Conservation (phyloP, 2,888 invertebrate genomes). For the Taphrorychus bicolor region DNA sequence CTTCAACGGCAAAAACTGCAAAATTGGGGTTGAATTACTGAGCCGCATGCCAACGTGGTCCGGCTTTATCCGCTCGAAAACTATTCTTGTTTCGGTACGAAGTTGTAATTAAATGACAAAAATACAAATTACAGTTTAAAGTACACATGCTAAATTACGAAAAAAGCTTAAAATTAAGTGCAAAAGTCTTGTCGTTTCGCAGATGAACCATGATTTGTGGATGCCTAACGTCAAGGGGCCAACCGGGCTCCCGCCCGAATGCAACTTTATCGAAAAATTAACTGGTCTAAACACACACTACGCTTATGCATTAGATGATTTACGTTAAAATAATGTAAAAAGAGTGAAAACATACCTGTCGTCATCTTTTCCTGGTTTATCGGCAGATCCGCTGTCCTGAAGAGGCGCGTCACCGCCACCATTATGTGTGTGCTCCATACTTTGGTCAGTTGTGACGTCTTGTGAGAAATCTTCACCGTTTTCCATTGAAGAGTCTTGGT, state of each 20-base stretch:
- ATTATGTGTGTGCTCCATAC: slow-evolving; percentile 61
- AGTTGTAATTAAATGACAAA: slow-evolving; percentile 18
- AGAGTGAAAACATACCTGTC: slow-evolving; percentile 68
- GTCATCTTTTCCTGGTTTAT: slow-evolving; percentile 80
- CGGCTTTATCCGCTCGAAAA: background rate
- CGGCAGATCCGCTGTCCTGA: slow-evolving; percentile 74
- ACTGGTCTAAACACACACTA: background rate
- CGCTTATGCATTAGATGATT: background rate
- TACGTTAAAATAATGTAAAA: background rate
- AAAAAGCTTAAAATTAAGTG: slow-evolving; percentile 38
- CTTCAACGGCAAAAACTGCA: slow-evolving; percentile 30
- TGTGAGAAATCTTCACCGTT: slow-evolving; percentile 83
- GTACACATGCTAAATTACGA: slow-evolving; percentile 47
- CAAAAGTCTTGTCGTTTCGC: slow-evolving; percentile 43
- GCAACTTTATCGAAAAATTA: background rate
- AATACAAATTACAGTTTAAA: slow-evolving; percentile 45
- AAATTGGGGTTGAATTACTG: background rate
- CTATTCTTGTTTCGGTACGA: background rate
- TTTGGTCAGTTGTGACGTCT: slow-evolving; percentile 72
- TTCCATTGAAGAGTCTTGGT: slow-evolving; percentile 73
- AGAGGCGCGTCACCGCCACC: slow-evolving; percentile 72
- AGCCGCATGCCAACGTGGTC: background rate
- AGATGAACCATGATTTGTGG: slow-evolving; percentile 49
- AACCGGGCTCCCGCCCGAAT: background rate
- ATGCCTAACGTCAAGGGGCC: background rate